Evolutionary conservation across 2,113 vertebrate genomes (phyloP).

Genomic region (Asarcornis scutulata): DNA sequence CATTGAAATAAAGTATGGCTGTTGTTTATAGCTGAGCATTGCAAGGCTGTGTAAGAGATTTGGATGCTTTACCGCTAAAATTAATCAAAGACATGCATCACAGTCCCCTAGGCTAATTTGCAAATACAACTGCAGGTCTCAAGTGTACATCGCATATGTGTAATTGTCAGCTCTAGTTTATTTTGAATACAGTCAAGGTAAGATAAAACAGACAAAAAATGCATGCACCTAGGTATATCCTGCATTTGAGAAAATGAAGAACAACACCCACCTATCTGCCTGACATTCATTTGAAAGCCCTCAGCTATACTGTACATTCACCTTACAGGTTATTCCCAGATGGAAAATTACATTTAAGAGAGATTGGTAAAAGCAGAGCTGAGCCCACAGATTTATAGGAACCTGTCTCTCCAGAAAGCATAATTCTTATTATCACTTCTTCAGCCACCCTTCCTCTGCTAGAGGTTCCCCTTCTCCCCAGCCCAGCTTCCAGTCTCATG

Average conservation of each 20-base stretch:
- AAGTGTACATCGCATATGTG: not conserved
- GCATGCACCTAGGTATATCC: not conserved
- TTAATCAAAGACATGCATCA: not conserved
- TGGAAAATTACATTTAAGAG: not conserved
- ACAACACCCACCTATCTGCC: not conserved
- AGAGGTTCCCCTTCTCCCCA: not conserved
- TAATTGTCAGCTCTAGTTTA: slow-evolving; percentile 9
- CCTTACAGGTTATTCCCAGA: not conserved
- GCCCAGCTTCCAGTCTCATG: not conserved
- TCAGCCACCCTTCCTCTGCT: not conserved
- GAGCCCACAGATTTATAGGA: not conserved
- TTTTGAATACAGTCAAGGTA: not conserved
- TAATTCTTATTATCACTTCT: not conserved
- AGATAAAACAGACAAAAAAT: slow-evolving; percentile 11
- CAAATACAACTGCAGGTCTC: not conserved
- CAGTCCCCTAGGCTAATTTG: not conserved
- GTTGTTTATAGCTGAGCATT: not conserved
- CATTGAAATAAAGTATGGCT: not conserved
- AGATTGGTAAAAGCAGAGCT: not conserved
- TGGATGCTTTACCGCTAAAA: not conserved
- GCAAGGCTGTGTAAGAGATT: not conserved
- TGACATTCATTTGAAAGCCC: not conserved
- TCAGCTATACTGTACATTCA: not conserved
- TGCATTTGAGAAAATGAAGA: slow-evolving; percentile 3
- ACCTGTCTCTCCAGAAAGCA: not conserved